Percentiles rank a stretch among this genome's conserved stretches.
Conservation (phyloP, 2,888 invertebrate genomes). For the Lasioglossum figueresi region DNA sequence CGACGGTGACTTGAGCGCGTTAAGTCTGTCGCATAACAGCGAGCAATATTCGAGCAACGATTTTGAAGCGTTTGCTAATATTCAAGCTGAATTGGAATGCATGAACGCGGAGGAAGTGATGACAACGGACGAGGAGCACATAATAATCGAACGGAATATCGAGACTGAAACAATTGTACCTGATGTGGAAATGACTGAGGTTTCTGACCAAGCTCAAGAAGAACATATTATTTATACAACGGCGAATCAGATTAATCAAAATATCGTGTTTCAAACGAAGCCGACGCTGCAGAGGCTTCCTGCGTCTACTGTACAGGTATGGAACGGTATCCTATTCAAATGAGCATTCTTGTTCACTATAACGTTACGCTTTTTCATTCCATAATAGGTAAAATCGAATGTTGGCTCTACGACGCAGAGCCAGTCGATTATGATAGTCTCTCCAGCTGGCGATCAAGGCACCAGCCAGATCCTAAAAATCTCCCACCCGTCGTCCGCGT, state of each 20-base stretch:
- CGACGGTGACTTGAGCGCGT: conserved; percentile 79
- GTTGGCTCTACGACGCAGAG: conserved; percentile 78
- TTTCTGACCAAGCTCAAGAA: conserved; percentile 74
- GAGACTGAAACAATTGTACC: conserved; percentile 76
- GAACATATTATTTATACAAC: conserved; percentile 80
- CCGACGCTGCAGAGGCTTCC: conserved; percentile 81
- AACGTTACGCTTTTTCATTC: conserved; percentile 18
- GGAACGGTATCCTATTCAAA: neutral
- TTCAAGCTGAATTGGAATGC: conserved; percentile 83
- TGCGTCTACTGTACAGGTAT: conserved; percentile 78
- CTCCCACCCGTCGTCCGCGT: conserved; percentile 81
- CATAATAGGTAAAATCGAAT: conserved; percentile 76
- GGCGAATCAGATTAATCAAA: conserved; percentile 78
- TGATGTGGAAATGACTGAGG: conserved; percentile 81
- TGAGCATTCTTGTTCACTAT: neutral
- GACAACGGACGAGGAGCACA: conserved; percentile 78
- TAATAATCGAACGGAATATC: conserved; percentile 68
- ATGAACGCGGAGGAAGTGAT: conserved; percentile 83
- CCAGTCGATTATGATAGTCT: conserved; percentile 83
- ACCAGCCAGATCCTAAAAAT: conserved; percentile 83
- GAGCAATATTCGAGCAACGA: conserved; percentile 81
- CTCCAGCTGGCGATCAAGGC: conserved; percentile 81
- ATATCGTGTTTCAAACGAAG: conserved; percentile 81
- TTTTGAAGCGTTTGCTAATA: conserved; percentile 83
- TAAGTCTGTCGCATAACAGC: conserved; percentile 74